Conservation (phyloP, 2,797 vertebrate genomes). For the Alca torda region DNA sequence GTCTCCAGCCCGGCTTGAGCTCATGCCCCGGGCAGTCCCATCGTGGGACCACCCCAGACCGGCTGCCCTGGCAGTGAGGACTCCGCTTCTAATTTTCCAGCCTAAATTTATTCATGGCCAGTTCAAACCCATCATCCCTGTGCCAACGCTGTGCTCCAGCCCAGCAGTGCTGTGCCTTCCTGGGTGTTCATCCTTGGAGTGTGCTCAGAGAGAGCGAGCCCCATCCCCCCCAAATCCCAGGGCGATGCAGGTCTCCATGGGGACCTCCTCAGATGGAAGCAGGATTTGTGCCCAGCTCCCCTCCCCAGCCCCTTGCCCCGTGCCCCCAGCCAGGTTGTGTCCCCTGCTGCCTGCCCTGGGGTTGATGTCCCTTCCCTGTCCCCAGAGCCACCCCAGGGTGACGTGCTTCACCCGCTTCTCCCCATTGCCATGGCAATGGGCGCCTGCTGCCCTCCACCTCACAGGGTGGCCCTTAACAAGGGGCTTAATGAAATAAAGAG, state of each 20-base stretch:
- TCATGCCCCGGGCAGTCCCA: neutral
- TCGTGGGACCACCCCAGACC: neutral
- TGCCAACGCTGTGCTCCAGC: neutral
- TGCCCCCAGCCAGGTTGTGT: neutral
- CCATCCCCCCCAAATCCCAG: accelerated
- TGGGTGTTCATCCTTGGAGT: accelerated
- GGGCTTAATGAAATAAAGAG: neutral
- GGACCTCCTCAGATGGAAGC: neutral
- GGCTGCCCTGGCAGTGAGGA: neutral
- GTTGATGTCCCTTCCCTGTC: neutral
- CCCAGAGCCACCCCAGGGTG: neutral
- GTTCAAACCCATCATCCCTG: neutral
- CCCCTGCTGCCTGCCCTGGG: neutral
- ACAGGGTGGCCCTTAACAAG: neutral
- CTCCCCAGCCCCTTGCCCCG: neutral
- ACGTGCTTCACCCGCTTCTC: neutral
- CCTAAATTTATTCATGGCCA: neutral
- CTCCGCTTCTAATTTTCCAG: neutral
- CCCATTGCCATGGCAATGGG: neutral
- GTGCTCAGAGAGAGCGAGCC: neutral
- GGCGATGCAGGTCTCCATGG: accelerated
- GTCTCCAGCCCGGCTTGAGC: neutral
- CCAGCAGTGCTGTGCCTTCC: neutral
- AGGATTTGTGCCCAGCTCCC: neutral
- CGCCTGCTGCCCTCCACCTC: neutral